These are phyloP conservation scores for Trichoplusia ni DNA, from an alignment of 1,140 invertebrate species.

Conservation along the genomic window DNA sequence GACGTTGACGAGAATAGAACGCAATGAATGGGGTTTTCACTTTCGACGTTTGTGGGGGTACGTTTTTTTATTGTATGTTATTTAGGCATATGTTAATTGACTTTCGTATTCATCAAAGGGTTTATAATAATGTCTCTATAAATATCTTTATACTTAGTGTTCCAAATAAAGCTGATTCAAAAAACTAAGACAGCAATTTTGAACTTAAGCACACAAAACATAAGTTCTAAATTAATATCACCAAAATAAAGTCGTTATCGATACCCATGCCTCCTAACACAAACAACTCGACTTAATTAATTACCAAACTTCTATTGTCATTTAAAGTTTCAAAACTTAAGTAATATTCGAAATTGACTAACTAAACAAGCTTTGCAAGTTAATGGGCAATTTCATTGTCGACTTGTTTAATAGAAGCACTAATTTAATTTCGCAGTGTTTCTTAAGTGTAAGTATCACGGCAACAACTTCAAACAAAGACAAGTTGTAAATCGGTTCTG, in stretches of 20 bases:
- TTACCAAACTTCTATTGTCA: conserved; percentile 10
- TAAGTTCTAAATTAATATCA: too few species aligned
- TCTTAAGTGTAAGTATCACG: conserved; percentile 39
- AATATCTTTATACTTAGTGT: too few species aligned
- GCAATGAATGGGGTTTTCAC: background rate
- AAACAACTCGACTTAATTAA: conserved; percentile 17
- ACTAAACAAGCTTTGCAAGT: conserved; percentile 3
- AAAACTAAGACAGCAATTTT: too few species aligned
- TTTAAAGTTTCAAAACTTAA: conserved; percentile 11
- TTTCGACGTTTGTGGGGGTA: conserved; percentile 1
- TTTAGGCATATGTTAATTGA: too few species aligned
- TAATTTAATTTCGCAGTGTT: conserved; percentile 30
- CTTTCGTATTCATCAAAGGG: too few species aligned
- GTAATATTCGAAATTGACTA: conserved; percentile 23
- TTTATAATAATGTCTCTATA: too few species aligned
- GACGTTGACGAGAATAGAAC: conserved; percentile 12
- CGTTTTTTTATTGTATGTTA: too few species aligned
- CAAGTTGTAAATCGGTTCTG: conserved; percentile 11
- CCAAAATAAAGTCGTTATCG: too few species aligned
- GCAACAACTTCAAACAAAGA: conserved; percentile 20
- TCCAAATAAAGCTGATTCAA: too few species aligned
- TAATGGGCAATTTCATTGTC: conserved; percentile 16
- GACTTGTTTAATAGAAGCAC: background rate
- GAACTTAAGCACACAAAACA: too few species aligned
- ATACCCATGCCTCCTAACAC: background rate